phyloP scores from a whole-genome alignment of 2,888 invertebrate species.

The Trachelus iudaicus region DNA sequence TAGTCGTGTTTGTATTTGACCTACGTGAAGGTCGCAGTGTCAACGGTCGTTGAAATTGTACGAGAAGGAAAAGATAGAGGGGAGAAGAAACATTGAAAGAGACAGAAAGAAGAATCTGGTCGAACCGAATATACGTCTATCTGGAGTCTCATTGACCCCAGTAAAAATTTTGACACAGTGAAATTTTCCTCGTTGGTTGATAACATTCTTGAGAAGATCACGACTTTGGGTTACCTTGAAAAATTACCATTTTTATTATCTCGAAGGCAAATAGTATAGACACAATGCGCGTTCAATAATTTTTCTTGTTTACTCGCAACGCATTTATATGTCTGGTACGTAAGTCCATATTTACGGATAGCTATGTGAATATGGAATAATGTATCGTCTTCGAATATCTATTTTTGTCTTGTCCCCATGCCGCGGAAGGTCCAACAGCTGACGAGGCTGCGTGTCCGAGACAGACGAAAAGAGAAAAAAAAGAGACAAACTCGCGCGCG shows the following conservation, averaged over 20 bases:
- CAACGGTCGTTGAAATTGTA: neutral
- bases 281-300: neutral
- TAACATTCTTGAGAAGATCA: neutral
- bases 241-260: neutral
- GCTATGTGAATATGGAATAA: neutral
- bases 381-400: neutral
- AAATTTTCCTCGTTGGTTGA: neutral
- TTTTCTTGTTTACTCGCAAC: neutral
- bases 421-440: neutral
- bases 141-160: neutral
- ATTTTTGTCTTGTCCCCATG: neutral
- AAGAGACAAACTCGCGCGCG: too few species aligned
- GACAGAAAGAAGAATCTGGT: neutral
- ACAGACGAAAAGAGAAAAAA: neutral
- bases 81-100: neutral
- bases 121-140: neutral
- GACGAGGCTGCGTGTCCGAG: neutral
- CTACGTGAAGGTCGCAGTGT: neutral
- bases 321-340: neutral
- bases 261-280: neutral
- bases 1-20: neutral
- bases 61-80: neutral
- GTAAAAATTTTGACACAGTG: neutral
- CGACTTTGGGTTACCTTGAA: neutral
- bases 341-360: neutral